Evolutionary conservation across 2,113 vertebrate genomes (phyloP).

Genomic region (Plotosus lineatus): DNA sequence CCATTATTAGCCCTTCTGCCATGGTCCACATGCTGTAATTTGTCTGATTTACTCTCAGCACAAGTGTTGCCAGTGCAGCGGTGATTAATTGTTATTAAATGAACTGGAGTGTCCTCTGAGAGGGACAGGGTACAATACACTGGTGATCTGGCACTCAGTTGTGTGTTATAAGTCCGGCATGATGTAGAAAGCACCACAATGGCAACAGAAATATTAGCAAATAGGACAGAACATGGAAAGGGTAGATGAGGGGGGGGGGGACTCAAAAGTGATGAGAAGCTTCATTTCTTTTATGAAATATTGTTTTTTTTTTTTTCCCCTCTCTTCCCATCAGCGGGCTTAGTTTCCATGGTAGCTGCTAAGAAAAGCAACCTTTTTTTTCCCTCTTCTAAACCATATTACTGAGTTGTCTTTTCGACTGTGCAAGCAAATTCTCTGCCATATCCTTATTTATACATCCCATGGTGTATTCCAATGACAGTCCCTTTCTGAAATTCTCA

Average conservation of each 20-base stretch:
- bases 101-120: constrained; percentile 39
- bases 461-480: constrained; percentile 1
- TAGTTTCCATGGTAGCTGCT: constrained; percentile 60
- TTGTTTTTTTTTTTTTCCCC: constrained; percentile 24
- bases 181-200: constrained; percentile 55
- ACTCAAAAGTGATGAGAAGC: constrained; percentile 48
- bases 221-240: constrained; percentile 36
- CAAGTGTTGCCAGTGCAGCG: not conserved
- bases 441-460: constrained; percentile 20
- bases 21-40: constrained; percentile 14
- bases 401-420: constrained; percentile 37
- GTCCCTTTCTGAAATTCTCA: constrained; percentile 22
- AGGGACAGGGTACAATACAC: constrained; percentile 29
- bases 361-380: constrained; percentile 47
- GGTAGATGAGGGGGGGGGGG: not conserved
- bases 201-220: constrained; percentile 51
- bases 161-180: constrained; percentile 56
- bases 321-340: constrained; percentile 30
- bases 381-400: constrained; percentile 31
- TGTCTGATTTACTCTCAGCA: constrained; percentile 41
- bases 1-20: constrained; percentile 43
- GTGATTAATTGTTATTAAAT: constrained; percentile 50
- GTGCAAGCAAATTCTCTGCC: constrained; percentile 21
- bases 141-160: constrained; percentile 57
- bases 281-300: constrained; percentile 51